phyloP scores from a whole-genome alignment of 2,888 invertebrate species.

The Nebria salina region DNA sequence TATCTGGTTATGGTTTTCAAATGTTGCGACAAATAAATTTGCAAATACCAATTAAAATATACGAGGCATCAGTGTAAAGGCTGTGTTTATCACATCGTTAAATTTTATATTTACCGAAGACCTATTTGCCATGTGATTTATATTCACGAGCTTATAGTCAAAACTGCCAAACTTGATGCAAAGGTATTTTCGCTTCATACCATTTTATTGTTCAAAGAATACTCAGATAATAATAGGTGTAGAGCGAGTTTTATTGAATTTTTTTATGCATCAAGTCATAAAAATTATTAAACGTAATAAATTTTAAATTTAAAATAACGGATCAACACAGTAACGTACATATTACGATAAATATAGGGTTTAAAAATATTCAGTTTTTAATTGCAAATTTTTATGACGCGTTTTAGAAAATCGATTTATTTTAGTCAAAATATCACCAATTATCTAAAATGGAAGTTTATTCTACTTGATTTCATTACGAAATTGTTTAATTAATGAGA shows the following conservation, averaged over 20 bases:
- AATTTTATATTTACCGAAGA: conserved; percentile 30
- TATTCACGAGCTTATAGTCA: conserved; percentile 21
- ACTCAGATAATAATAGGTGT: background rate
- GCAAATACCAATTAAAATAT: conserved; percentile 41
- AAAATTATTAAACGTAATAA: background rate
- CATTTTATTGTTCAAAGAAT: background rate
- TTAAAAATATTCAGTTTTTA: too few species aligned
- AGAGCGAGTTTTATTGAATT: background rate
- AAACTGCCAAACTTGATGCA: conserved; percentile 34
- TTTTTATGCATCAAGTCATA: background rate
- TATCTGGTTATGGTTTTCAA: background rate
- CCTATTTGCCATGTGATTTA: conserved; percentile 24
- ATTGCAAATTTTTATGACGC: too few species aligned
- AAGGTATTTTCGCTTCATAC: conserved; percentile 15
- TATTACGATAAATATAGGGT: background rate
- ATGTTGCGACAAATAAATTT: conserved; percentile 11
- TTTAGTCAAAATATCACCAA: conserved; percentile 15
- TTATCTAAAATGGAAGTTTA: too few species aligned
- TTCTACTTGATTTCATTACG: too few species aligned
- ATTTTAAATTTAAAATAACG: background rate
- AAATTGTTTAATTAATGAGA: too few species aligned
- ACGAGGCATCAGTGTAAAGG: conserved; percentile 34
- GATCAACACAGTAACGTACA: background rate
- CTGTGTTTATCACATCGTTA: conserved; percentile 41
- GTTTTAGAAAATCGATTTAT: too few species aligned